Percentiles rank a stretch among this genome's conserved stretches.
Evolutionary conservation across 2,888 invertebrate genomes (phyloP).

Genomic region (Amphimallon solstitiale): DNA sequence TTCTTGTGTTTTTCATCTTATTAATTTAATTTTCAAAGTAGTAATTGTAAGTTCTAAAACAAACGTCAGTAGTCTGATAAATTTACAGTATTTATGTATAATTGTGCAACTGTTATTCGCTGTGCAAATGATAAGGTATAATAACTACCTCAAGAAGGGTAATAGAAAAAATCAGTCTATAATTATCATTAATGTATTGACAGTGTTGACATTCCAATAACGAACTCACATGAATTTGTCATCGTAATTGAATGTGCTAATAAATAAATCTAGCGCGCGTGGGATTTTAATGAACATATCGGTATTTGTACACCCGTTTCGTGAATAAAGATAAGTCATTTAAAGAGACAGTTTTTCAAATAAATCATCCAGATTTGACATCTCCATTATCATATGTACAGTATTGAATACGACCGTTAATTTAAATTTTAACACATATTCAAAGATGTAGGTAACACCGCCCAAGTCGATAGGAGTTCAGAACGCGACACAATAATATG

Average conservation of each 20-base stretch:
- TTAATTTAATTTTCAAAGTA: too few species aligned
- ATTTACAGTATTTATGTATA: too few species aligned
- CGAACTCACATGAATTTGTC: slow-evolving; percentile 5
- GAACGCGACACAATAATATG: slow-evolving; percentile 32
- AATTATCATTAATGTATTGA: too few species aligned
- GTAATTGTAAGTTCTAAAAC: too few species aligned
- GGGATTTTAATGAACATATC: slow-evolving; percentile 7
- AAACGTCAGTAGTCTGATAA: too few species aligned
- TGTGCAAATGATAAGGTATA: too few species aligned
- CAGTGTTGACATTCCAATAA: background rate
- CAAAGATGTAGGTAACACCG: slow-evolving; percentile 37
- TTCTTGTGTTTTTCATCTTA: too few species aligned
- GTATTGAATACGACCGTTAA: slow-evolving; percentile 35
- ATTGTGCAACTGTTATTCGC: too few species aligned
- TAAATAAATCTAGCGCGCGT: slow-evolving; percentile 13
- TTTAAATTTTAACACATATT: slow-evolving; percentile 41
- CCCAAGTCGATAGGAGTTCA: slow-evolving; percentile 28
- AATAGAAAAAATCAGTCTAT: too few species aligned
- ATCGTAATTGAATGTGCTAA: slow-evolving; percentile 6
- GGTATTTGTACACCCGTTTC: slow-evolving; percentile 25
- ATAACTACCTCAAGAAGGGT: too few species aligned
- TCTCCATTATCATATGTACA: slow-evolving; percentile 32
- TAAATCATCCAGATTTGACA: slow-evolving; percentile 36
- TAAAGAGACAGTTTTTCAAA: slow-evolving; percentile 8
- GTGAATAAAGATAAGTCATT: slow-evolving; percentile 8